Base-by-base conservation (phyloP, 2,888 invertebrate species). In the Erannis defoliaria region DNA sequence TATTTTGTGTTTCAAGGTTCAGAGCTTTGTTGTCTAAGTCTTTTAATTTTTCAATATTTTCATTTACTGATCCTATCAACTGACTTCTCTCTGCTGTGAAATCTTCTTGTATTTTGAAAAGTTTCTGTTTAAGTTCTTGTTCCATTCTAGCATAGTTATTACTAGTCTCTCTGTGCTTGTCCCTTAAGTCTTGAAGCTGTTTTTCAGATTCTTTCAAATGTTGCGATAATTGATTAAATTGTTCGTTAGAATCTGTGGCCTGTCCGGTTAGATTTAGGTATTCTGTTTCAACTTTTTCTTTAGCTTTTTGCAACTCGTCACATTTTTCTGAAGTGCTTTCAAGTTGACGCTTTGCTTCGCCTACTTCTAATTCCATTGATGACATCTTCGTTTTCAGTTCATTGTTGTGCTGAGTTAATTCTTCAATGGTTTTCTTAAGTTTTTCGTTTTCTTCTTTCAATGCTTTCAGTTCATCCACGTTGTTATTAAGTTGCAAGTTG, bases 231-330 rank as follows among this genome's bases (percentile, higher is more conserved):
- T 94, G 92, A 58, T 89, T 85, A 50, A 95, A 89, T 72, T 95
- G 94, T 60, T 93, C 94, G 71, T 93, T 94, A 0, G 95, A 95
- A 77, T 95, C 94, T 14, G 93, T 94, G 0, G 94, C 91, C 65
- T 94, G 93, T 43, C 93, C 94, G 50, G 94, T 94, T 37, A 95
- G 78, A 74, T 91, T 93, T 53, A 94, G 84, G 64, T 96, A 93
- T 76, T 95, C 94, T 5, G 89, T 77, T 83, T 95, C 95, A 18
- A 94, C 84, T 55, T 94, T 93, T 14, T 92, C 93, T 76, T 95
- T 95, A 63, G 94, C 90, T 45, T 89, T 92, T 63, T 90, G 85
- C 55, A 95, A 75, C 66, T 95, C 94, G 3, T 85, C 84, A 70
- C 94, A 93, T 81, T 95, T 95, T 73, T 94, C 94, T 69, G 93